Percentiles rank a stretch among this genome's conserved stretches.
phyloP scores from a whole-genome alignment of 2,797 vertebrate species.

The Molossus alvarezi region DNA sequence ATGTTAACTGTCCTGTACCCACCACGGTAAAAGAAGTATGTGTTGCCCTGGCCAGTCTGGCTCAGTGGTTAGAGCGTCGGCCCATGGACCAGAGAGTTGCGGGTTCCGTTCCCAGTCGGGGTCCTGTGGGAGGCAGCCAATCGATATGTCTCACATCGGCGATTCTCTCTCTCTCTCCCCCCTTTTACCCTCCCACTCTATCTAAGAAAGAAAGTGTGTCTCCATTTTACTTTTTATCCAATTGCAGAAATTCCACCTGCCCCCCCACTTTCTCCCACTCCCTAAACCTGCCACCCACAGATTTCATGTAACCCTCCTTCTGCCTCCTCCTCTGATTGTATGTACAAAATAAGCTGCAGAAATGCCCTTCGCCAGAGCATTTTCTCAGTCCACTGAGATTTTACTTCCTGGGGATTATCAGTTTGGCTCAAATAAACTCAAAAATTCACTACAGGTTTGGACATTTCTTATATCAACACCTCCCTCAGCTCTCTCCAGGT shows the following conservation, averaged over 20 bases:
- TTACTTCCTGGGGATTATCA: not conserved
- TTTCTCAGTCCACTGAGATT: not conserved
- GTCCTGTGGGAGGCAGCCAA: too few relatives aligned
- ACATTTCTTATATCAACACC: too few relatives aligned
- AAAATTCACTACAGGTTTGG: not conserved
- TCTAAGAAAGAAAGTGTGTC: not conserved
- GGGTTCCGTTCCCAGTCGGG: too few relatives aligned
- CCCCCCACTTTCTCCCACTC: not conserved
- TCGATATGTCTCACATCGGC: too few relatives aligned
- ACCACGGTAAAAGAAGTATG: not conserved
- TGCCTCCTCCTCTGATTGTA: not conserved
- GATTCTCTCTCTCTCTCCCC: too few relatives aligned
- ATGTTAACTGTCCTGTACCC: not conserved
- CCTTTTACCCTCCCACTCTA: too few relatives aligned
- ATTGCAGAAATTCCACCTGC: not conserved
- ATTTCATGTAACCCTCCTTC: accelerated
- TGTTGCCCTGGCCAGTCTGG: too few relatives aligned
- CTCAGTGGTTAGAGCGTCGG: too few relatives aligned
- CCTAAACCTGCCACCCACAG: not conserved
- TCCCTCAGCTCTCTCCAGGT: not conserved
- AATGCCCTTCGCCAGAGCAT: not conserved
- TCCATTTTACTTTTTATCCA: not conserved
- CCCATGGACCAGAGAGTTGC: too few relatives aligned
- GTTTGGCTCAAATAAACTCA: not conserved
- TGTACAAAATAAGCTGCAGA: too few relatives aligned